These are phyloP conservation scores for Coregonus suidteri DNA, from an alignment of 2,797 vertebrate genomes.

Conservation along the genomic window DNA sequence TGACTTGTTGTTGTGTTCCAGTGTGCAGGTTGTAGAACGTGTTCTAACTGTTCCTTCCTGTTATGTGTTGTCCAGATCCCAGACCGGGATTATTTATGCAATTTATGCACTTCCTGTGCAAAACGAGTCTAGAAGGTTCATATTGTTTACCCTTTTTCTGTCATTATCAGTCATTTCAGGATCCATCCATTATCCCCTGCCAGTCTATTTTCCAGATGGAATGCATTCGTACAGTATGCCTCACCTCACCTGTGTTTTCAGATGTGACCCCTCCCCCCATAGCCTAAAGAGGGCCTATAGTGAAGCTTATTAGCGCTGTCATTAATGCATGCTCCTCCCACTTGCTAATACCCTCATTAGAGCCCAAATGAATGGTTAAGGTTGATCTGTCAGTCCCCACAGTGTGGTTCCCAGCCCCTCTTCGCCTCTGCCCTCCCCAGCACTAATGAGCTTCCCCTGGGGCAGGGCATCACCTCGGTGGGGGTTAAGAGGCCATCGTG, in stretches of 20 bases:
- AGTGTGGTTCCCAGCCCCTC: slow-evolving; percentile 14
- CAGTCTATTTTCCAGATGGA: background rate
- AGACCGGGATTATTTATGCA: no score
- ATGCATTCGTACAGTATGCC: background rate
- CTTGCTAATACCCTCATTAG: slow-evolving; percentile 31
- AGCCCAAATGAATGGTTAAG: slow-evolving; percentile 19
- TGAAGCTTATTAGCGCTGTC: background rate
- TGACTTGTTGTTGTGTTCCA: no score
- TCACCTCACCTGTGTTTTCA: background rate
- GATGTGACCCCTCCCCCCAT: background rate
- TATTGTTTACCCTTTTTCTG: background rate
- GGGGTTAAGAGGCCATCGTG: slow-evolving; percentile 78
- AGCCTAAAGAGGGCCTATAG: background rate
- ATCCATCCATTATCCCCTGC: background rate
- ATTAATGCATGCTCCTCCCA: slow-evolving; percentile 9
- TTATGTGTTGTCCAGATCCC: no score
- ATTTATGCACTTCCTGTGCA: no score
- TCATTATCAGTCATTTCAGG: no score
- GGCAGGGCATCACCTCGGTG: slow-evolving; percentile 65
- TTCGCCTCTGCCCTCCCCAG: slow-evolving; percentile 16
- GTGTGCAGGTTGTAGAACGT: no score
- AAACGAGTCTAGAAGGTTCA: no score
- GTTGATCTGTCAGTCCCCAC: slow-evolving; percentile 7
- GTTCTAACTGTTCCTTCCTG: no score
- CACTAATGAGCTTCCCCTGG: slow-evolving; percentile 75